These are phyloP conservation scores for Nesogale talazaci DNA, from an alignment of 2,113 vertebrate species.

Conservation along the genomic window DNA sequence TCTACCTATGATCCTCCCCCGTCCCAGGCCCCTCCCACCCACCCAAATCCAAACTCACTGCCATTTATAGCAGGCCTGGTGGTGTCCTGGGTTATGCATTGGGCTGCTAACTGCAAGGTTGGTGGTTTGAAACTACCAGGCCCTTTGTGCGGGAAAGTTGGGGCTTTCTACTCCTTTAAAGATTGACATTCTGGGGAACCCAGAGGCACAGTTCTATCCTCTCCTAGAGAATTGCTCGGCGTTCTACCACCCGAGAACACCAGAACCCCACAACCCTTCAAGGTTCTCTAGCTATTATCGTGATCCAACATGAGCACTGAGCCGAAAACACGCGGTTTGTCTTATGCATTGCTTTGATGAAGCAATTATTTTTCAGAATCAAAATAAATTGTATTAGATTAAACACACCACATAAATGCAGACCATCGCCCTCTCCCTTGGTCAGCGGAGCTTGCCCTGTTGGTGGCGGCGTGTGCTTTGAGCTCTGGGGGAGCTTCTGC, in stretches of 20 bases:
- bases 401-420: not conserved
- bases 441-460: accelerated
- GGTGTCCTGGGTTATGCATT: too few relatives aligned
- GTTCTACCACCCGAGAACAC: not conserved
- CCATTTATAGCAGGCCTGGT: too few relatives aligned
- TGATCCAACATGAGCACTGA: not conserved
- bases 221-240: too few relatives aligned
- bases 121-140: too few relatives aligned
- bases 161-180: too few relatives aligned
- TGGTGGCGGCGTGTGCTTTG: not conserved
- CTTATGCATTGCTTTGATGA: not conserved
- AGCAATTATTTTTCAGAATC: not conserved
- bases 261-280: not conserved
- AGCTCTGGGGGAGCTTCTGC: not conserved
- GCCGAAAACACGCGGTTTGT: not conserved
- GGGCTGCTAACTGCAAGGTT: too few relatives aligned
- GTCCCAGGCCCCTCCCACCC: too few relatives aligned
- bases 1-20: not conserved
- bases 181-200: too few relatives aligned
- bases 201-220: too few relatives aligned
- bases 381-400: not conserved
- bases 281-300: not conserved
- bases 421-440: not conserved
- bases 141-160: too few relatives aligned
- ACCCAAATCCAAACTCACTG: too few relatives aligned